These are phyloP conservation scores for Grammomys dolichurus DNA, from an alignment of 2,113 vertebrate genomes.

Conservation along the genomic window DNA sequence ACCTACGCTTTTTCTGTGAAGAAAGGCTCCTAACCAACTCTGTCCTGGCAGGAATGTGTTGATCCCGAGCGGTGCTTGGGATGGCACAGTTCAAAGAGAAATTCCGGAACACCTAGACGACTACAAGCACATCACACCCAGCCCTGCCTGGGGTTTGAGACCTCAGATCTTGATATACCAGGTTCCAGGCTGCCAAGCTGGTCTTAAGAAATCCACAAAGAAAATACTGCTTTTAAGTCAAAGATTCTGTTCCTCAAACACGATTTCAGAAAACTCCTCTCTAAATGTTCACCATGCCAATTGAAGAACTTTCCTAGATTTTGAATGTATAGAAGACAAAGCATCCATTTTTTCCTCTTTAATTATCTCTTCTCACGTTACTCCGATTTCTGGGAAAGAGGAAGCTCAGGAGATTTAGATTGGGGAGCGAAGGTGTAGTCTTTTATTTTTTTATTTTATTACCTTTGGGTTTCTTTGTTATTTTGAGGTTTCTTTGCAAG, in stretches of 20 bases:
- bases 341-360: neutral
- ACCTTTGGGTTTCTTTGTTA: constrained; percentile 64
- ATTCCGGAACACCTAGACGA: neutral
- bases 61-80: neutral
- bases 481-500: constrained; percentile 54
- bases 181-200: neutral
- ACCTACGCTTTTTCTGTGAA: neutral
- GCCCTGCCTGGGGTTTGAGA: neutral
- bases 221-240: neutral
- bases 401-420: no score
- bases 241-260: neutral
- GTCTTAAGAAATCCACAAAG: neutral
- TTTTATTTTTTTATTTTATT: neutral
- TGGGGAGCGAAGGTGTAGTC: neutral
- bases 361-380: neutral
- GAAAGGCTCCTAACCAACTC: neutral
- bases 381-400: neutral
- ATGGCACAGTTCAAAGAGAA: neutral
- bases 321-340: neutral
- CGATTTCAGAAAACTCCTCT: neutral
- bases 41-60: neutral
- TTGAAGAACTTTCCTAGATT: constrained; percentile 12
- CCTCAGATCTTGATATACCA: neutral
- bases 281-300: neutral
- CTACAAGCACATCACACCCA: neutral